phyloP scores from a whole-genome alignment of 2,113 vertebrate species.

The Narcine bancroftii region DNA sequence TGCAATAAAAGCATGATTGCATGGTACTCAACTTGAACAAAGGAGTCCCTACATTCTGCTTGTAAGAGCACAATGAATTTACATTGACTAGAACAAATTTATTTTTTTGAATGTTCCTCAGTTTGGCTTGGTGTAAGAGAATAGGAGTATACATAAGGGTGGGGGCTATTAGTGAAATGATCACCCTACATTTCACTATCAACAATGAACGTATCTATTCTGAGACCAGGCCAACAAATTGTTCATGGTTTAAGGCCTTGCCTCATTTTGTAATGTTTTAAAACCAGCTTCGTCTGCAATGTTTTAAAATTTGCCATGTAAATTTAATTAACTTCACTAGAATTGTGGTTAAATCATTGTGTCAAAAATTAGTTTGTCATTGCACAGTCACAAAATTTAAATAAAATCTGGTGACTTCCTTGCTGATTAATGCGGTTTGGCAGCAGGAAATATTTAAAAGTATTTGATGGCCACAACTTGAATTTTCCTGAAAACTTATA shows the following conservation, averaged over 20 bases:
- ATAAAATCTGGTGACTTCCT: constrained; percentile 7
- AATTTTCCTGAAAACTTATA: constrained; percentile 4
- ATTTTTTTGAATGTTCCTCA: constrained; percentile 13
- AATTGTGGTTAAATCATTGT: neutral
- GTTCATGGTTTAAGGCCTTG: neutral
- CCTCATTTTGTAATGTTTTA: neutral
- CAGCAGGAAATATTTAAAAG: neutral
- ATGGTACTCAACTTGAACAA: constrained; percentile 49
- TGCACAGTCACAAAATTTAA: neutral
- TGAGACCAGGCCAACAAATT: neutral
- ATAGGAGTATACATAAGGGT: constrained; percentile 52
- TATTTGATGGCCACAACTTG: constrained; percentile 32
- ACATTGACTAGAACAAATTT: constrained; percentile 52
- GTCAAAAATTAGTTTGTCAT: neutral
- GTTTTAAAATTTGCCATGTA: neutral
- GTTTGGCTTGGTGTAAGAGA: constrained; percentile 51
- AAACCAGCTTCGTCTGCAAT: neutral
- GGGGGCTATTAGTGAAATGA: constrained; percentile 59
- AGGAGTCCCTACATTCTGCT: constrained; percentile 53
- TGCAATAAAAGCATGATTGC: constrained; percentile 63
- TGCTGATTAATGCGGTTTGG: constrained; percentile 25
- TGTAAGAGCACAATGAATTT: constrained; percentile 47
- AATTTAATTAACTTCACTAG: neutral
- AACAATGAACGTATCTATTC: neutral
- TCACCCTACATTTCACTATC: constrained; percentile 46